phyloP scores from a whole-genome alignment of 2,797 vertebrate genomes.

The Gambusia yucatana region DNA sequence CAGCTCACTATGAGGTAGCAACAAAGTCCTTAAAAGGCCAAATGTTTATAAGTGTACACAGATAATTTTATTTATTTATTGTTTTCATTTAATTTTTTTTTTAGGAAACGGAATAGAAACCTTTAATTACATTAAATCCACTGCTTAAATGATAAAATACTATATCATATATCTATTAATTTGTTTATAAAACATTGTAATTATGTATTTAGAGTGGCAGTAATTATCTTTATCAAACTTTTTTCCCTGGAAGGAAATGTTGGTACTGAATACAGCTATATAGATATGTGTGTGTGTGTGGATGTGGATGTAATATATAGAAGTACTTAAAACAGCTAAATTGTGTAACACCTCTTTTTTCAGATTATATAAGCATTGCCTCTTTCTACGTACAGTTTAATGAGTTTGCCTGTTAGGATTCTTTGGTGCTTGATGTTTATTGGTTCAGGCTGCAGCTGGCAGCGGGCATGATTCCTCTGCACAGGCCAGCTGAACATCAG shows the following conservation, averaged over 20 bases:
- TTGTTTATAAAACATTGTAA: neutral
- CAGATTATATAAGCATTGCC: neutral
- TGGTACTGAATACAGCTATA: neutral
- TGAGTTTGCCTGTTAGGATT: neutral
- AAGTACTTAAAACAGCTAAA: neutral
- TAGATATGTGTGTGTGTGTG: no score
- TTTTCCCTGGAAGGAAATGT: neutral
- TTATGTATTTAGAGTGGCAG: neutral
- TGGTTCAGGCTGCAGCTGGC: constrained; percentile 1
- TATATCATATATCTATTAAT: neutral
- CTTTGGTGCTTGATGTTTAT: neutral
- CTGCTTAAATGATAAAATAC: neutral
- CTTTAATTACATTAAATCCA: neutral
- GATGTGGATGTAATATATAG: no score
- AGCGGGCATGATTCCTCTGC: neutral
- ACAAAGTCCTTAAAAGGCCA: neutral
- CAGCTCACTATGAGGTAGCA: neutral
- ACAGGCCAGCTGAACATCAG: neutral
- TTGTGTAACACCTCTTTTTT: neutral
- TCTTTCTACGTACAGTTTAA: neutral
- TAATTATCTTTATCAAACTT: neutral
- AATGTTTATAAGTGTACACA: neutral
- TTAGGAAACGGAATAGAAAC: neutral
- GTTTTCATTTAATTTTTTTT: no score
- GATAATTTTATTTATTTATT: neutral